phyloP scores from a whole-genome alignment of 2,797 vertebrate genomes.

The Microctenopoma lineatum region DNA sequence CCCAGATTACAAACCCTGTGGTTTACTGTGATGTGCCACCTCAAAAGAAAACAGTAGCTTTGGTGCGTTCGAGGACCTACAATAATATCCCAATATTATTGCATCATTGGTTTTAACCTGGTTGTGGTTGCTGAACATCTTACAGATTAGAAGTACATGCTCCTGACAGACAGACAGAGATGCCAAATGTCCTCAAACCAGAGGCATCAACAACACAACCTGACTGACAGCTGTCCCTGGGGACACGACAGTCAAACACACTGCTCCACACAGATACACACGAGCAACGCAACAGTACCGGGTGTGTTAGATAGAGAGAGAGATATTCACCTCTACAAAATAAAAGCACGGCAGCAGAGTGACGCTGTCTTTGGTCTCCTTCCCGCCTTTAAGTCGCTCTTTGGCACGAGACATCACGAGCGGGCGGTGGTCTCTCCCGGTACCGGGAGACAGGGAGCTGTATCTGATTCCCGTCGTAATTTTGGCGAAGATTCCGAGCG shows the following conservation, averaged over 20 bases:
- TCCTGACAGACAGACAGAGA: background rate
- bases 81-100: constrained; percentile 4
- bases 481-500: constrained; percentile 58
- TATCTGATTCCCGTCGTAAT: constrained; percentile 78
- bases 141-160: background rate
- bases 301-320: constrained; percentile 25
- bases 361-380: constrained; percentile 95
- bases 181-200: constrained; percentile 18
- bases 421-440: constrained; percentile 66
- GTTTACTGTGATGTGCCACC: background rate
- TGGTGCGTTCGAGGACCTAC: background rate
- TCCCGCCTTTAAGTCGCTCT: constrained; percentile 89
- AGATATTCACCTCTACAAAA: constrained; percentile 90
- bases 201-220: constrained; percentile 1
- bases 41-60: background rate
- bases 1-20: background rate
- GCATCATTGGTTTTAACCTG: background rate
- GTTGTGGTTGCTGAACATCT: background rate
- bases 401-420: constrained; percentile 89
- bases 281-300: background rate
- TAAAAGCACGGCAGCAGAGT: constrained; percentile 97
- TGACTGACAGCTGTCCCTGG: background rate
- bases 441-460: constrained; percentile 71
- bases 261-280: no score
- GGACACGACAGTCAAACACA: no score